Percentiles rank a stretch among this genome's conserved stretches.
phyloP scores from a whole-genome alignment of 2,113 vertebrate species.

The Paramormyrops kingsleyae region DNA sequence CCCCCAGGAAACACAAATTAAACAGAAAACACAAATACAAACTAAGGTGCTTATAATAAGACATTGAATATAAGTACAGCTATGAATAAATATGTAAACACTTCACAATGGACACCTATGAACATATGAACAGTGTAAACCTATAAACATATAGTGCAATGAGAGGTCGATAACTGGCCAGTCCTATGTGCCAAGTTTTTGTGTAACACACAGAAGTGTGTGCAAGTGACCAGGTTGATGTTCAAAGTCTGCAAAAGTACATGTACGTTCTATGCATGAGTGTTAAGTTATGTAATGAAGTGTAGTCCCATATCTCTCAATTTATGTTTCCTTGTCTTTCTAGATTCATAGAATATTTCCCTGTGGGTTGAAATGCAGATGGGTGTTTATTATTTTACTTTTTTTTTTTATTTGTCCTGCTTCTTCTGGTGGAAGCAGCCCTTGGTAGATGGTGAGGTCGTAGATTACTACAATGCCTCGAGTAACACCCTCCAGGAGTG shows the following conservation, averaged over 20 bases:
- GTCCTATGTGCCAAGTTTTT: neutral
- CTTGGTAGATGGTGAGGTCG: neutral
- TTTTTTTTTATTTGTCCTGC: neutral
- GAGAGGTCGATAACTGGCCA: neutral
- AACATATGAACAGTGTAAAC: neutral
- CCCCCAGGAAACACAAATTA: neutral
- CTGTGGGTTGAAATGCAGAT: neutral
- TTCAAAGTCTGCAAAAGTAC: neutral
- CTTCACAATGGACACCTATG: neutral
- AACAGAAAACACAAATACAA: neutral
- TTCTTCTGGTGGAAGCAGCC: neutral
- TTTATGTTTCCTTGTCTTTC: neutral
- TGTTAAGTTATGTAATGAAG: neutral
- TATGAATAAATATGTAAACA: neutral
- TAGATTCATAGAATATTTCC: neutral
- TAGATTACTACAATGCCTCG: conserved; percentile 2
- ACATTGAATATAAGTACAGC: neutral
- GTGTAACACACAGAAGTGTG: neutral
- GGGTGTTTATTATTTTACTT: neutral
- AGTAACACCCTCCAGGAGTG: neutral
- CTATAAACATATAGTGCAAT: neutral
- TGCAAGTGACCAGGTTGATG: neutral
- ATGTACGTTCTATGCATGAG: neutral
- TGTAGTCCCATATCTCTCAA: neutral
- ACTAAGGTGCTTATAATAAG: neutral